These are phyloP conservation scores for Euwallacea fornicatus DNA, from an alignment of 1,140 invertebrate genomes.

Conservation along the genomic window DNA sequence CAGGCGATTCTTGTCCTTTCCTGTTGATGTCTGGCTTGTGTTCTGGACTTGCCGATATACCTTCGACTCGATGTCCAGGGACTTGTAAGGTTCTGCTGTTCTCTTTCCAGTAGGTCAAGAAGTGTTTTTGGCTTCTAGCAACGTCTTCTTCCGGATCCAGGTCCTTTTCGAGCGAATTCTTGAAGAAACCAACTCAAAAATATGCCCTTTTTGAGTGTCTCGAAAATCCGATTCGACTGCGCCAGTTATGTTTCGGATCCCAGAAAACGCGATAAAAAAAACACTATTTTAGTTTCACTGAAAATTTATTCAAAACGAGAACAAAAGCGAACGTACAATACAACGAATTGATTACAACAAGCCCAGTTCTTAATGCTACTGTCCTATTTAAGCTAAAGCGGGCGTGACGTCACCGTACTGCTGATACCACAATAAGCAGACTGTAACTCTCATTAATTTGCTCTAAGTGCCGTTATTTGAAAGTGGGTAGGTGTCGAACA, in stretches of 20 bases:
- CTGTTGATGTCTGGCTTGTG: background rate
- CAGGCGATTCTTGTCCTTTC: background rate
- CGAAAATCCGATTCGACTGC: conserved; percentile 32
- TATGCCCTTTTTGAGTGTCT: conserved; percentile 22
- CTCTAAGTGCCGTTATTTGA: too few relatives aligned
- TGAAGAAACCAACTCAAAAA: background rate
- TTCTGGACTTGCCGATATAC: background rate
- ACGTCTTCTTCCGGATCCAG: background rate
- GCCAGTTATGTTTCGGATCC: conserved; percentile 51
- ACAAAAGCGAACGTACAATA: too few relatives aligned
- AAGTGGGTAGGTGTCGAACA: too few relatives aligned
- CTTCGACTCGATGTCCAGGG: background rate
- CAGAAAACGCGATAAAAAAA: too few relatives aligned
- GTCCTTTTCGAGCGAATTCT: background rate
- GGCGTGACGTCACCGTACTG: too few relatives aligned
- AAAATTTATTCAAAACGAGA: too few relatives aligned
- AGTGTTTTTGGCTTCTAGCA: background rate
- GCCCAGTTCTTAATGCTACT: too few relatives aligned
- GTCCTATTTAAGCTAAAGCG: too few relatives aligned
- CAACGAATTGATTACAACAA: too few relatives aligned
- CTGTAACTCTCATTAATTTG: too few relatives aligned
- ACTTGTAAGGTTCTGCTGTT: background rate
- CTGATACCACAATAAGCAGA: too few relatives aligned
- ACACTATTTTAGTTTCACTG: conserved; percentile 57
- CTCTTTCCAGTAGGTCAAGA: background rate